phyloP scores from a whole-genome alignment of 2,888 invertebrate genomes.

The Polyommatus iphigenia region DNA sequence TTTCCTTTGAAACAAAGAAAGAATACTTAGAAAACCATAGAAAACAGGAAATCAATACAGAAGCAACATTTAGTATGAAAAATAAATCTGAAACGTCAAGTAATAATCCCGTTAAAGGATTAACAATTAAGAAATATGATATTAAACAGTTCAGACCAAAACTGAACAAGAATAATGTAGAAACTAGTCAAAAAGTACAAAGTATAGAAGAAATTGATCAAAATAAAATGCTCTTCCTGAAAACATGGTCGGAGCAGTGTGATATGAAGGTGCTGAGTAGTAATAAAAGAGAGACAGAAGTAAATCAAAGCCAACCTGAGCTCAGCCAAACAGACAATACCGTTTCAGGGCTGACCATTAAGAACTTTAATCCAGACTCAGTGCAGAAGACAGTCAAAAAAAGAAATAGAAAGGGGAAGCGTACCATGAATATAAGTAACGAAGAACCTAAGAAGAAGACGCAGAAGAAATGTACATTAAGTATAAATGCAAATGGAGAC shows the following conservation, averaged over 20 bases:
- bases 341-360: constrained; percentile 1
- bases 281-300: background rate
- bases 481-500: constrained; percentile 19
- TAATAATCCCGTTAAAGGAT: background rate
- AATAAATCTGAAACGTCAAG: background rate
- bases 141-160: background rate
- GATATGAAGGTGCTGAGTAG: background rate
- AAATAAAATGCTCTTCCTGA: background rate
- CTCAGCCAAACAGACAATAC: background rate
- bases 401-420: background rate
- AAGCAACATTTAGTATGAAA: background rate
- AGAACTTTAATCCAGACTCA: background rate
- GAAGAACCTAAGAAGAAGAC: background rate
- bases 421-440: background rate
- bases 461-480: background rate
- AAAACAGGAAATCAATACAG: background rate
- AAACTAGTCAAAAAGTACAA: background rate
- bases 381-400: constrained; percentile 1
- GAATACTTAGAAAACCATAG: too few relatives aligned
- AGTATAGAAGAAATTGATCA: background rate
- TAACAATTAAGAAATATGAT: constrained; percentile 23
- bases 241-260: background rate
- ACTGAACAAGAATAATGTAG: background rate
- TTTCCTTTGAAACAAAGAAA: background rate
- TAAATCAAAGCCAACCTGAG: background rate